Percentiles rank a stretch among this genome's conserved stretches.
phyloP scores from a whole-genome alignment of 1,140 invertebrate genomes.

The Drosophila miranda region DNA sequence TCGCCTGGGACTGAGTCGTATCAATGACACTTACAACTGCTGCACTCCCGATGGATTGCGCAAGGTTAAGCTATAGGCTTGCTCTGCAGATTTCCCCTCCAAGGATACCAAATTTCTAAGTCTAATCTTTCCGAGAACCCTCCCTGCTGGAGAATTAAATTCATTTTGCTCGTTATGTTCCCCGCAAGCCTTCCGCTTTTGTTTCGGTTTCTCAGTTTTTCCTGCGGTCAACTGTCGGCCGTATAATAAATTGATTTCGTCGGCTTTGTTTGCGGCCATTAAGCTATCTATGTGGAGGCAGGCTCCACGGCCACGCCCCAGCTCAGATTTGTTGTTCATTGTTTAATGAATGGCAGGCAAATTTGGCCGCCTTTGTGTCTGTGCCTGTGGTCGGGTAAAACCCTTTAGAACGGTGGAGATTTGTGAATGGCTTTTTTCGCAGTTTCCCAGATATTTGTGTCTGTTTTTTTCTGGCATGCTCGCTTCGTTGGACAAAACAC shows the following conservation, averaged over 20 bases:
- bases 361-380: conserved; percentile 52
- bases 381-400: conserved; percentile 29
- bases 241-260: conserved; percentile 72
- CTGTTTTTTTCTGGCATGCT: conserved; percentile 1
- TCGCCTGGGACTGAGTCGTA: conserved; percentile 9
- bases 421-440: conserved; percentile 18
- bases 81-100: background rate
- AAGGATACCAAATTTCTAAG: background rate
- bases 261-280: conserved; percentile 53
- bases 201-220: conserved; percentile 21
- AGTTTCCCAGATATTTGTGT: conserved; percentile 6
- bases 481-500: conserved; percentile 15
- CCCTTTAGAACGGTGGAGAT: conserved; percentile 46
- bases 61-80: conserved; percentile 6
- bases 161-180: background rate
- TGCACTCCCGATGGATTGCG: conserved; percentile 23
- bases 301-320: conserved; percentile 45
- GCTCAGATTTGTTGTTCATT: conserved; percentile 58
- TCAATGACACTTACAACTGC: conserved; percentile 15
- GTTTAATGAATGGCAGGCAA: conserved; percentile 72
- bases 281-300: conserved; percentile 59
- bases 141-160: background rate
- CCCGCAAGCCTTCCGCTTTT: conserved; percentile 1
- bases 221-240: conserved; percentile 53
- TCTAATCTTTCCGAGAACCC: background rate